Base-by-base conservation (phyloP, 1,140 invertebrate species). In the Aricia agestis region DNA sequence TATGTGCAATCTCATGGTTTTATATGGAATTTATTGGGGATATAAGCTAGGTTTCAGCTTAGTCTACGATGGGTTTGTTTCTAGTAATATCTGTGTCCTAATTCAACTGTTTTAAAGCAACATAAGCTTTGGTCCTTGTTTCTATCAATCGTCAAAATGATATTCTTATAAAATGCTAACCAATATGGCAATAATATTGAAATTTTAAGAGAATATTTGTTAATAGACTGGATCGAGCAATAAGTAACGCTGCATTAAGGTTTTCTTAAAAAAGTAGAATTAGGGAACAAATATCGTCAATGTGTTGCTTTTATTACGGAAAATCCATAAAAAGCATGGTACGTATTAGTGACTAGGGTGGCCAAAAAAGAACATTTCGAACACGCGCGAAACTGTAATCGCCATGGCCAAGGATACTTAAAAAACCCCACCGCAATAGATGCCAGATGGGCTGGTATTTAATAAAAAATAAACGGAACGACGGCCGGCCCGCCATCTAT, bases 381-480 rank as follows among this genome's bases (percentile, higher is more conserved):
- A 52, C 45, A 52, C 45, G 45, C 45, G 45, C 1, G 3, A 52
- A 52, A 13, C 45, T 10, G 9, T 9, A 52, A 52, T 52, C 45
- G 45, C 45, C 52, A 68, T 57, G 67, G 32, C 52, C 52, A 25
- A 73, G 75, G 72, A 74, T 75, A 75, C 77, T 36, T 76, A 77
- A 85, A 86, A 85, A 83, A 74, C 79, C 79, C 83, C 82, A 78
- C 80, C 84, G 78, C 84, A 87, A 87, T 87, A 85, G 83, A 81
- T 83, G 79, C 82, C 85, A 85, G 84, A 84, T 83, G 81, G 78
- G 74, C 72, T 68, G 81, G 81, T 78, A 82, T 87, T 87, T 84
- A 88, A 87, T 88, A 88, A 88, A 90, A 87, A 88, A 88, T 86
- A 86, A 86, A 84, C 81, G 82, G 77, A 72, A 45, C 74, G 74